Base-by-base conservation (phyloP, 2,888 invertebrate species). In the Drosophila lutescens region DNA sequence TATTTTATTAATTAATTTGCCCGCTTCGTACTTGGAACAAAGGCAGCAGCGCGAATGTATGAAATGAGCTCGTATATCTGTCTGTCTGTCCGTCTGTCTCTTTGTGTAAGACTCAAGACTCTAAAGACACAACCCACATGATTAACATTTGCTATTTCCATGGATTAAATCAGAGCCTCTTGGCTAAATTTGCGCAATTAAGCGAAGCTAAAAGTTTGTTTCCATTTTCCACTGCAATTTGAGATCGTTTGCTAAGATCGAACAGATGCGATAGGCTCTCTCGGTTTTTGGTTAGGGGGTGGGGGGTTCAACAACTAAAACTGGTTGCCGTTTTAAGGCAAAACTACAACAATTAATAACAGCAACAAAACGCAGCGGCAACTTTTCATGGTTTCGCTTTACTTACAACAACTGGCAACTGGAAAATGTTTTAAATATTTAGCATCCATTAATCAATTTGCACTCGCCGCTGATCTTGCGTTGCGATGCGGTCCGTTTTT, bases 351-450 rank as follows among this genome's bases (percentile, higher is more conserved):
- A 70, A 88, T 85, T 87, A 83, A 79, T 83, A 86, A 79, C 70
- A 68, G 38, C 68, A 68, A 32, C 59, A 68, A 68, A 68, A 20
- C 56, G 40, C 65, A 69, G 60, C 55, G 65, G 36, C 63, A 60
- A 53, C 59, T 65, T 69, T 67, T 74, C 79, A 79, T 77, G 72
- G 87, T 81, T 77, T 81, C 86, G 71, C 83, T 82, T 81, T 86
- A 86, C 86, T 12, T 12, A 12, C 34, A 34, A 34, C 12, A 12
- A 58, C 58, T 32, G 36, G 36, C 57, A 44, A 17, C 55, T 79
- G 82, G 73, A 85, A 85, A 83, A 85, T 83, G 87, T 79, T 87
- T 79, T 77, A 87, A 81, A 69, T 82, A 79, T 84, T 82, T 85
- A 74, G 72, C 69, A 80, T 67, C 88, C 88, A 87, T 84, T 84